Evolutionary conservation across 1,140 invertebrate genomes (phyloP).

Genomic region (Pogonognathellus flavescens): DNA sequence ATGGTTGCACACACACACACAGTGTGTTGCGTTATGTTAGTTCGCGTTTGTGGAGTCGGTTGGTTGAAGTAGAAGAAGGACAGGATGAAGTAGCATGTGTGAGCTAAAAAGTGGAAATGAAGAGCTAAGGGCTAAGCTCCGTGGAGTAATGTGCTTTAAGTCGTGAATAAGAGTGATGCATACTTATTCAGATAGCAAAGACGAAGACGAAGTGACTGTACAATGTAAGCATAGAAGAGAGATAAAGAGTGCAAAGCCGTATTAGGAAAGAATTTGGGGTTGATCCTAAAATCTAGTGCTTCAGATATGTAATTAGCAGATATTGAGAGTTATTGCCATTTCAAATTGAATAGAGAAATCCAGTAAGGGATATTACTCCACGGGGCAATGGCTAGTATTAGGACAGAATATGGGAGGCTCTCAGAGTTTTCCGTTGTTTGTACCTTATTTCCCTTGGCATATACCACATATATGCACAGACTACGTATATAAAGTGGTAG

Average conservation of each 20-base stretch:
- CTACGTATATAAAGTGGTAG: background rate
- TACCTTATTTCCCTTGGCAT: no score
- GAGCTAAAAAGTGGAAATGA: slow-evolving; percentile 17
- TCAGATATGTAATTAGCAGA: slow-evolving; percentile 42
- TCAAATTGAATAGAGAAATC: slow-evolving; percentile 28
- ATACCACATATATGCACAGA: background rate
- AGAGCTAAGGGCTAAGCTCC: slow-evolving; percentile 19
- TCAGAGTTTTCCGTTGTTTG: background rate
- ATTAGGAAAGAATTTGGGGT: slow-evolving; percentile 48
- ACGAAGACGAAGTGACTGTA: background rate
- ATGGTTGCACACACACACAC: background rate
- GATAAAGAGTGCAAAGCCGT: slow-evolving; percentile 32
- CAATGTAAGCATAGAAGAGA: background rate
- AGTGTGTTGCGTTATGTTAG: background rate
- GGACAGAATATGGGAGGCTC: background rate
- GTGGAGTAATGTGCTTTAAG: background rate
- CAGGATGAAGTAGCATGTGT: background rate
- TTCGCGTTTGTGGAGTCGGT: background rate
- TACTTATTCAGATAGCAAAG: background rate
- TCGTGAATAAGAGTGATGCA: slow-evolving; percentile 6
- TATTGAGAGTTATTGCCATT: slow-evolving; percentile 50
- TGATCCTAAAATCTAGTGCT: slow-evolving; percentile 39
- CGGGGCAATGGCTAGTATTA: background rate
- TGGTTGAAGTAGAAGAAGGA: background rate
- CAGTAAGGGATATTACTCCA: no score